A percentile compares a stretch with the other conserved stretches of the same genome.
Evolutionary conservation across 37 sponge, comb jelly and placozoan species (phyloP).

Genomic region (Bolinopsis microptera): DNA sequence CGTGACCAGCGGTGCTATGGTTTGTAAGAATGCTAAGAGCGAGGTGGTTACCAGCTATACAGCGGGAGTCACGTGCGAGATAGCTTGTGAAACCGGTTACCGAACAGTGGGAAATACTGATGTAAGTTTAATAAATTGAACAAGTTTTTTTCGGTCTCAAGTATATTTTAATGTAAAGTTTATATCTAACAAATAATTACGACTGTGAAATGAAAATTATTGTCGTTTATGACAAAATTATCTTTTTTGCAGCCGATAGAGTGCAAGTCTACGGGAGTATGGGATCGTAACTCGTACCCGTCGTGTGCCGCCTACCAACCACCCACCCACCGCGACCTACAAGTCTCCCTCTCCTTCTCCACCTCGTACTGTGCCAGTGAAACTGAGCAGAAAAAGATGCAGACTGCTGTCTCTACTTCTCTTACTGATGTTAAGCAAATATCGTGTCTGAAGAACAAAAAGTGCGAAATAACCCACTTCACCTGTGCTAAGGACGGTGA

Average conservation of each 20-base stretch:
- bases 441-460: slow-evolving; percentile 6
- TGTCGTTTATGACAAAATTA: too few species aligned
- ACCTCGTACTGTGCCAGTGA: neutral
- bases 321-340: neutral
- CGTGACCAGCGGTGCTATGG: neutral
- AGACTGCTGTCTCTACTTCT: neutral
- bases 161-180: too few species aligned
- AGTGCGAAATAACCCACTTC: neutral
- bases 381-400: neutral
- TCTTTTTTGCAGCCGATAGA: neutral
- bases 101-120: slow-evolving; percentile 3
- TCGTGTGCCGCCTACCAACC: neutral
- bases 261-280: neutral
- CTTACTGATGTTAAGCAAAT: neutral
- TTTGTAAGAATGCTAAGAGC: neutral
- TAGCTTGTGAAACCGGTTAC: neutral
- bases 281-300: neutral
- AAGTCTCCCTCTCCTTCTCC: slow-evolving; percentile 1
- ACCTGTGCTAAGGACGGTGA: neutral
- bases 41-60: neutral
- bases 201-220: too few species aligned
- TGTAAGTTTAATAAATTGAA: neutral
- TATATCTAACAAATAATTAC: too few species aligned
- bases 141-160: neutral
- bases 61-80: neutral